phyloP scores from a whole-genome alignment of 2,888 invertebrate species.

The Lochmaea capreae region DNA sequence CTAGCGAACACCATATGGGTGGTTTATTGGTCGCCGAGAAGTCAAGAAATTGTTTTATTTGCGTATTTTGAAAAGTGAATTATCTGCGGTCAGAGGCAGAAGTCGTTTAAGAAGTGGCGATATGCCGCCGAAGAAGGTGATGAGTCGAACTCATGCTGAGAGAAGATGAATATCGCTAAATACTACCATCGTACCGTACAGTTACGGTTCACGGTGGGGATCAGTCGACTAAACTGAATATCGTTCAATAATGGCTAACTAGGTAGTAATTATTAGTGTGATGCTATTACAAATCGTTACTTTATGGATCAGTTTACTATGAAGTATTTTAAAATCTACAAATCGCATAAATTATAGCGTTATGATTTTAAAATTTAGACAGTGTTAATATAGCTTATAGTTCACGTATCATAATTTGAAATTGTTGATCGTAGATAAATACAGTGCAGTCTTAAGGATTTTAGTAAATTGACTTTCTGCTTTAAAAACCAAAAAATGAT shows the following conservation, averaged over 20 bases:
- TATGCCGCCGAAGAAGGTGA: slow-evolving; percentile 55
- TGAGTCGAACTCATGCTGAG: slow-evolving; percentile 55
- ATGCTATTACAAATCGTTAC: neutral
- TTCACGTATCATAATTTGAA: neutral
- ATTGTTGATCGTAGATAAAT: neutral
- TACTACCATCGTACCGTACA: slow-evolving; percentile 19
- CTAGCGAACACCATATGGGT: slow-evolving; percentile 35
- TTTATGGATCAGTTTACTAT: neutral
- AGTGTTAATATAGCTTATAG: neutral
- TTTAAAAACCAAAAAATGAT: too few species aligned
- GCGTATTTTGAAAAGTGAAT: slow-evolving; percentile 46
- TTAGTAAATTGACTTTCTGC: too few species aligned
- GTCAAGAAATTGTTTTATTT: slow-evolving; percentile 46
- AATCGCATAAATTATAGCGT: neutral
- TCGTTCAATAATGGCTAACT: slow-evolving; percentile 12
- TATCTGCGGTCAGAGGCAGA: slow-evolving; percentile 50
- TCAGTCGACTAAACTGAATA: slow-evolving; percentile 16
- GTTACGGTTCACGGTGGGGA: slow-evolving; percentile 10
- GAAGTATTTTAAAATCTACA: neutral
- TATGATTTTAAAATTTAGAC: neutral
- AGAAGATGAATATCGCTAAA: slow-evolving; percentile 52
- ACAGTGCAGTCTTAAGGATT: neutral
- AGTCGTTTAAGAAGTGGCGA: slow-evolving; percentile 55
- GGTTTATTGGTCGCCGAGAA: slow-evolving; percentile 44
- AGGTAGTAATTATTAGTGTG: neutral